These are phyloP conservation scores for Latrodectus hesperus DNA, from an alignment of 2,888 invertebrate species.

Conservation along the genomic window DNA sequence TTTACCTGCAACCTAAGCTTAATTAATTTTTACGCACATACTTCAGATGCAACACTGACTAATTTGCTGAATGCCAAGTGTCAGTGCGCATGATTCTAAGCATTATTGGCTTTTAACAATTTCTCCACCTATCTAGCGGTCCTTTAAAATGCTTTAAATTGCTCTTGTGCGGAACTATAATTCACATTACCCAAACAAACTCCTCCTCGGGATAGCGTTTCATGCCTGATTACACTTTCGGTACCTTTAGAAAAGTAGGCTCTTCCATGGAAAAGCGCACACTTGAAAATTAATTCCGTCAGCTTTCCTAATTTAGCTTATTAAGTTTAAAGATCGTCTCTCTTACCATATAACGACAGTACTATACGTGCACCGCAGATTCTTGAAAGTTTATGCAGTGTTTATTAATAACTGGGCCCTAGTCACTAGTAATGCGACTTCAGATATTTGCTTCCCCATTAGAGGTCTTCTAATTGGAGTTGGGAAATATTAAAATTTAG, in stretches of 20 bases:
- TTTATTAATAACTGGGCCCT: constrained; percentile 21
- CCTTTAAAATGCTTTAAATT: constrained; percentile 39
- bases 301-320: constrained; percentile 38
- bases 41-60: too few species aligned
- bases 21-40: too few species aligned
- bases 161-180: constrained; percentile 16
- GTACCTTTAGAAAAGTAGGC: background rate
- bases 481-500: constrained; percentile 26
- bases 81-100: background rate
- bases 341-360: background rate
- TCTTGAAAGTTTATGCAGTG: constrained; percentile 22
- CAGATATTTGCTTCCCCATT: constrained; percentile 31
- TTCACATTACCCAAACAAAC: constrained; percentile 13
- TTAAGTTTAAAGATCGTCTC: constrained; percentile 34
- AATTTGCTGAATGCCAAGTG: too few species aligned
- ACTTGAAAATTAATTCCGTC: constrained; percentile 49
- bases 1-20: too few species aligned
- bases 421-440: constrained; percentile 26
- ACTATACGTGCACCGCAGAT: background rate
- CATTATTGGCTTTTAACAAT: constrained; percentile 10
- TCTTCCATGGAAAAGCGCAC: background rate
- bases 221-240: constrained; percentile 17
- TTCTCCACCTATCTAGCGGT: background rate
- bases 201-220: background rate
- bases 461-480: constrained; percentile 15